Conservation (phyloP, 2,888 invertebrate species). For the Petrolisthes manimaculis region DNA sequence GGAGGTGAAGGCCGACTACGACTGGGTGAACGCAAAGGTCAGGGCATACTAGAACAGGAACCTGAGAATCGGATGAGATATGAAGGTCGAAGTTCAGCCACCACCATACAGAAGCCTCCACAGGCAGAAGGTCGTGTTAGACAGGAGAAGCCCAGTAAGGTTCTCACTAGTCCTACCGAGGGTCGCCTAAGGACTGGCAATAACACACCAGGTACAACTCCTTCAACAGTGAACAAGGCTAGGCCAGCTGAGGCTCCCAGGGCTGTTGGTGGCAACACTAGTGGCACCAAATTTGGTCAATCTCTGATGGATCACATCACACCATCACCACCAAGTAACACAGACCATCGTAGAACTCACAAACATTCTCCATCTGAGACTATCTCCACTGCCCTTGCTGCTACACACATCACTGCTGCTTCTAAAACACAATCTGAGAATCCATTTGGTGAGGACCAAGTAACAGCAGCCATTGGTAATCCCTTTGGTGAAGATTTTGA, state of each 20-base stretch:
- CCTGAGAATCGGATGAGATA: conserved; percentile 41
- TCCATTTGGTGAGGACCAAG: conserved; percentile 36
- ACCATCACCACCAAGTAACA: conserved; percentile 25
- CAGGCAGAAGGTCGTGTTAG: conserved; percentile 19
- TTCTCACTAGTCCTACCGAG: conserved; percentile 49
- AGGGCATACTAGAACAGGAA: conserved; percentile 35
- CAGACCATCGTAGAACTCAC: neutral
- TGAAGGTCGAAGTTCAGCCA: conserved; percentile 11
- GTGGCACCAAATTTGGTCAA: conserved; percentile 22
- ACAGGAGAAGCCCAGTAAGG: conserved; percentile 33
- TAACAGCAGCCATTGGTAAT: conserved; percentile 11
- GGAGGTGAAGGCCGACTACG: conserved; percentile 53
- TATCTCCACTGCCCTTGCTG: conserved; percentile 46
- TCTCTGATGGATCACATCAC: conserved; percentile 56
- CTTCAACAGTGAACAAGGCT: conserved; percentile 23
- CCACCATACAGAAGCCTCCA: neutral
- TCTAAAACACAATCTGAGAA: conserved; percentile 27
- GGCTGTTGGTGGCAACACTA: conserved; percentile 14
- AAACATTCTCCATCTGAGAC: conserved; percentile 35
- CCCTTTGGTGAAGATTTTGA: conserved; percentile 61
- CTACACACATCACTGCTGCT: conserved; percentile 22
- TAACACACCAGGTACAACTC: neutral
- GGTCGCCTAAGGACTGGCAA: conserved; percentile 26
- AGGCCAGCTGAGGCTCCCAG: conserved; percentile 27
- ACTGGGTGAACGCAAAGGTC: conserved; percentile 45